phyloP scores from a whole-genome alignment of 2,797 vertebrate species.

The Phataginus tetradactyla region DNA sequence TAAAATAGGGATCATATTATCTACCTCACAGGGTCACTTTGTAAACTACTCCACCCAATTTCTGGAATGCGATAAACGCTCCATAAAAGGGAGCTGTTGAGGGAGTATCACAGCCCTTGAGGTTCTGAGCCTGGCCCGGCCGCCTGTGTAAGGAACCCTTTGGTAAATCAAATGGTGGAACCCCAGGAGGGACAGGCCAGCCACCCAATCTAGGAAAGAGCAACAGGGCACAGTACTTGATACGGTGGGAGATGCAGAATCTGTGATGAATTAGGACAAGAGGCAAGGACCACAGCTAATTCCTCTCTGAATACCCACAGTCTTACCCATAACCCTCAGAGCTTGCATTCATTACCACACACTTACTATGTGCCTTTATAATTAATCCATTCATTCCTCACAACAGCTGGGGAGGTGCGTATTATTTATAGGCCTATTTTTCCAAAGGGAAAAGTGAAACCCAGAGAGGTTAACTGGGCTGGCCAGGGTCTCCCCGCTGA shows the following conservation, averaged over 20 bases:
- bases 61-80: fast-evolving
- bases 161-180: too few relatives aligned
- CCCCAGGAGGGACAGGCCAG: neutral
- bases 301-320: fast-evolving
- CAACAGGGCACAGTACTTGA: fast-evolving
- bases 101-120: fast-evolving
- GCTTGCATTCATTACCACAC: fast-evolving
- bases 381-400: neutral
- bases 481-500: neutral
- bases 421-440: neutral
- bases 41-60: neutral
- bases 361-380: neutral
- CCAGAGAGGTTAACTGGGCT: neutral
- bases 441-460: neutral
- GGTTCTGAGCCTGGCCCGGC: neutral
- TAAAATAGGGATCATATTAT: neutral
- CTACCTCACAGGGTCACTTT: neutral
- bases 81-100: neutral
- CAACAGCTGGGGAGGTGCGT: neutral
- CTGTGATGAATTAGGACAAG: neutral
- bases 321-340: neutral
- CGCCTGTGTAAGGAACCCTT: neutral
- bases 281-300: neutral
- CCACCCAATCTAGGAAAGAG: too few relatives aligned
- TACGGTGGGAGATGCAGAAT: too few relatives aligned